Evolutionary conservation across 2,888 invertebrate species (phyloP), one percentile per base, ranked within the genome.

Genomic region (Philhelius pedissequus): DNA sequence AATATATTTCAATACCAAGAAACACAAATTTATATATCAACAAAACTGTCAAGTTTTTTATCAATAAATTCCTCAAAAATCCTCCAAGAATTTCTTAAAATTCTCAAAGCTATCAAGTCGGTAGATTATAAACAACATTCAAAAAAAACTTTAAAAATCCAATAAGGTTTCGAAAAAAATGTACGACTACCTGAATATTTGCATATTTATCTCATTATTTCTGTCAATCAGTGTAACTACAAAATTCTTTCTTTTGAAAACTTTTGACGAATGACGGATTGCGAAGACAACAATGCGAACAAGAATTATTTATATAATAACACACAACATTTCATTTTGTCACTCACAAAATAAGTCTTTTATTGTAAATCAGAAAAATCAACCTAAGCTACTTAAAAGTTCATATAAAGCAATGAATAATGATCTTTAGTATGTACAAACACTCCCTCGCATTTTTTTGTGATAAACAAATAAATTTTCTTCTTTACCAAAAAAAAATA

Each of bases 391-490:
- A 20, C 35, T 66, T 52, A 48, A 48, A 45, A 38, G 75, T 70
- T 74, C 9, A 11, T 48, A n/a, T 13, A n/a, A n/a, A 20, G 62
- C 20, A 43, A 50, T 27, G 32, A 48, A 11, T 54, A 20, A 45
- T 40, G 8, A 13, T 25, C 52, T 54, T 52, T 11, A 11, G 35
- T 45, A 27, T 8, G 35, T 45, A 27, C 13, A 11, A 35, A 32
- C 68, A 80, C 74, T 69, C 74, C 74, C 52, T 35, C 54, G 27
- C 74, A 73, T 78, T 73, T 58, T 35, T 27, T 20, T 20, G 1
- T 27, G 13, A 6, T 32, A 25, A 60, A n/a, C 35, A 48, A 32
- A 56, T 20, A 38, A 48, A 50, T 25, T 20, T 32, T 9, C 27
- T n/a, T n/a, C 30, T 15, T 9, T 1, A 18, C 22, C 45, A n/a